A percentile compares a stretch with the other conserved stretches of the same genome.
Conservation (phyloP, 2,888 invertebrate genomes). For the Neoscelio sp. region DNA sequence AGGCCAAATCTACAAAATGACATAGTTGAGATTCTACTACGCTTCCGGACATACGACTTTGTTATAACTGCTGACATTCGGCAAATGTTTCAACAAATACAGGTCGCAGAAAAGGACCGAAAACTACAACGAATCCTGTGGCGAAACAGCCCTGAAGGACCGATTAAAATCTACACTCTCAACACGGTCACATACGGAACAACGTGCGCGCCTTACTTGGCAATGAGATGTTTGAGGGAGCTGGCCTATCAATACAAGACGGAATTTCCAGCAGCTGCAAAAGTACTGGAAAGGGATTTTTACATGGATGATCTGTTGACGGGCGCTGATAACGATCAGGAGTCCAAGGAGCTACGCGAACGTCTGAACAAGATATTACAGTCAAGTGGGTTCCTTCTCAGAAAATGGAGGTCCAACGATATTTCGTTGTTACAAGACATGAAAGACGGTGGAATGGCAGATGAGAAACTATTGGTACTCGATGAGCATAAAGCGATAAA, state of each 20-base stretch:
- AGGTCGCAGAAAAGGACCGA: background rate
- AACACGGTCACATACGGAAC: conserved; percentile 16
- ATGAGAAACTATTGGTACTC: no score
- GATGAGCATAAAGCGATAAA: no score
- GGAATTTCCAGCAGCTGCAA: conserved; percentile 20
- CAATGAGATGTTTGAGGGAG: conserved; percentile 5
- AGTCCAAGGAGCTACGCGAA: no score
- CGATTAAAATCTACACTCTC: background rate
- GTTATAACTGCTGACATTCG: conserved; percentile 74
- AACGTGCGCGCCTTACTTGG: background rate
- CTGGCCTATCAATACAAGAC: background rate
- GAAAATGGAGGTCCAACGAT: no score
- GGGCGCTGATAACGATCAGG: no score
- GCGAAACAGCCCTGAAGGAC: background rate
- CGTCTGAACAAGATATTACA: no score
- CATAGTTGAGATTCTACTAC: conserved; percentile 65
- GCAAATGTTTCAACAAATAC: background rate
- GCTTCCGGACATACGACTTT: conserved; percentile 67
- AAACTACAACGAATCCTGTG: conserved; percentile 5
- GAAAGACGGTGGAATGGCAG: no score
- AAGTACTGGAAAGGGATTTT: background rate
- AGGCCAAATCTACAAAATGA: conserved; percentile 71
- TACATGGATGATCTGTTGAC: conserved; percentile 6
- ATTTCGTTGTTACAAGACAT: no score
- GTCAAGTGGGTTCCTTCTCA: no score